Evolutionary conservation across 2,797 vertebrate species (phyloP).

Genomic region (Karalla daura): DNA sequence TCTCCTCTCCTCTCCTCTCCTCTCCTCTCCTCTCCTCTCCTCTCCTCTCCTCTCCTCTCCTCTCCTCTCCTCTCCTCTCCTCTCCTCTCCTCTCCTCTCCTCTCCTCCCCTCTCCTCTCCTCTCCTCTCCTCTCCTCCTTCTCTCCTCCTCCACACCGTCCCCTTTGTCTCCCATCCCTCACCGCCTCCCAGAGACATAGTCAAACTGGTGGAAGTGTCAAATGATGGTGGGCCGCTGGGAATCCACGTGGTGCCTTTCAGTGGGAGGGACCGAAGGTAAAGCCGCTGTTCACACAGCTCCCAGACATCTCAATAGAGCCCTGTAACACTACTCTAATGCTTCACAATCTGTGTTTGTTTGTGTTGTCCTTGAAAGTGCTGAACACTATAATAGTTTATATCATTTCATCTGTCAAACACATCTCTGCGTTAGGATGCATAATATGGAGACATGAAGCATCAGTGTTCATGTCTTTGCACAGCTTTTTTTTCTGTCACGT

Average conservation of each 20-base stretch:
- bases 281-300: constrained; percentile 1
- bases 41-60: too few species aligned
- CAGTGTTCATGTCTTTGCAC: too few species aligned
- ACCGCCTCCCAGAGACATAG: constrained; percentile 89
- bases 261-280: constrained; percentile 97
- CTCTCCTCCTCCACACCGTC: background rate
- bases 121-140: constrained; percentile 5
- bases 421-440: too few species aligned
- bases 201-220: constrained; percentile 97
- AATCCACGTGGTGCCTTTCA: constrained; percentile 99
- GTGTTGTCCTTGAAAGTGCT: too few species aligned
- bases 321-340: background rate
- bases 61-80: too few species aligned
- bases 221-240: constrained; percentile 97
- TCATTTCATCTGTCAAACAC: too few species aligned
- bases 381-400: too few species aligned
- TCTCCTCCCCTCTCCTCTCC: background rate
- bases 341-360: too few species aligned
- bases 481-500: too few species aligned
- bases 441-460: too few species aligned
- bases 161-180: constrained; percentile 41
- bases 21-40: too few species aligned
- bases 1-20: too few species aligned
- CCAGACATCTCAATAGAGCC: background rate
- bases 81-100: background rate